Percentiles rank a stretch among this genome's conserved stretches.
Conservation (phyloP, 2,797 vertebrate species). For the Gymnopithys bicolor region DNA sequence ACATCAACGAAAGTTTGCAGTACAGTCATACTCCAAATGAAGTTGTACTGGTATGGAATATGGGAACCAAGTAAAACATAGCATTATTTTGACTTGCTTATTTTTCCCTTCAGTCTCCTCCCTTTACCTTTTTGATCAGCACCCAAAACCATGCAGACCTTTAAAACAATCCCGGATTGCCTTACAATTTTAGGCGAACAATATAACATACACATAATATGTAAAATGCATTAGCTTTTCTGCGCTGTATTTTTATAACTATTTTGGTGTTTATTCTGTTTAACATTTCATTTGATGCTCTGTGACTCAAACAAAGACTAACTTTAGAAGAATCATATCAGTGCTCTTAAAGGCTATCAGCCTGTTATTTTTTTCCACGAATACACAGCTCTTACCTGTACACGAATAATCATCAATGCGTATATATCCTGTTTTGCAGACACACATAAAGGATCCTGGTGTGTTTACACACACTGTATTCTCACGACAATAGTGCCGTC, state of each 20-base stretch:
- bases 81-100: background rate
- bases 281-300: background rate
- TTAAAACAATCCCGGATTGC: background rate
- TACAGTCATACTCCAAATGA: background rate
- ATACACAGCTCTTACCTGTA: slow-evolving; percentile 83
- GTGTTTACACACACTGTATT: slow-evolving; percentile 95
- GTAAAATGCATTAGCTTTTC: background rate
- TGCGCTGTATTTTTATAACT: background rate
- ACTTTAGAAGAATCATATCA: background rate
- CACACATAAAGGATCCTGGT: slow-evolving; percentile 93
- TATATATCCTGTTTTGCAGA: slow-evolving; percentile 92
- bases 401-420: slow-evolving; percentile 96
- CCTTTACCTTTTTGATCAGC: background rate
- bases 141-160: background rate
- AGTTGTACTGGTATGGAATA: background rate
- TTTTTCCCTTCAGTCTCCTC: background rate
- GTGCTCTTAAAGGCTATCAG: background rate
- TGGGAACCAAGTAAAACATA: background rate
- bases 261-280: background rate
- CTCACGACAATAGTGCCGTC: slow-evolving; percentile 92
- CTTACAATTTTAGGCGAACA: background rate
- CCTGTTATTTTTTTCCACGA: background rate
- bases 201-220: too few relatives aligned
- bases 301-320: background rate
- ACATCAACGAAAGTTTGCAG: background rate